These are phyloP conservation scores for Megaptera novaeangliae DNA, from an alignment of 2,113 vertebrate species.

Conservation along the genomic window DNA sequence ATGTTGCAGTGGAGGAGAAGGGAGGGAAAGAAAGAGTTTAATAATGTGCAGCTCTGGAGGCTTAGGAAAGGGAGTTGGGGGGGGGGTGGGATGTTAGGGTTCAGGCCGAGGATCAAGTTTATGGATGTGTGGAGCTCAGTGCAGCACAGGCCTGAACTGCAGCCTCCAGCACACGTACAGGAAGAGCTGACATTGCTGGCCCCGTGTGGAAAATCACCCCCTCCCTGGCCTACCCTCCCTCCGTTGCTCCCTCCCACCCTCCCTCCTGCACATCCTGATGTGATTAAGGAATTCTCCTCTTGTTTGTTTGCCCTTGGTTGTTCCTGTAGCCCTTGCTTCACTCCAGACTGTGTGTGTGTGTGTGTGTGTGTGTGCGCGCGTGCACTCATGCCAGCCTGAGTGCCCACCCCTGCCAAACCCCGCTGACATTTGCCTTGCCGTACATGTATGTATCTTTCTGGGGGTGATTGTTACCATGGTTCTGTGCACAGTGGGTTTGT, in stretches of 20 bases:
- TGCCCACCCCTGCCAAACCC: background rate
- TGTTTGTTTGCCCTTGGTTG: constrained; percentile 88
- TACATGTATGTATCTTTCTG: background rate
- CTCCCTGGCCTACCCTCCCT: constrained; percentile 47
- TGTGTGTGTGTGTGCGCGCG: background rate
- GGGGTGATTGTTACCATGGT: background rate
- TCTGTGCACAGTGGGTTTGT: background rate
- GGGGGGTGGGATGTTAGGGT: constrained; percentile 78
- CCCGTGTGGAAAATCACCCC: constrained; percentile 76
- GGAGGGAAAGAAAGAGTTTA: constrained; percentile 74
- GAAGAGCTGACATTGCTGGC: constrained; percentile 86
- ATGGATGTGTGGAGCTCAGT: constrained; percentile 78
- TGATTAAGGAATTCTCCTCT: constrained; percentile 88
- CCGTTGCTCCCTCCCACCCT: constrained; percentile 72
- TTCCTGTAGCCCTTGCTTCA: constrained; percentile 84
- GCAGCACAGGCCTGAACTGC: constrained; percentile 77
- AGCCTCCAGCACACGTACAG: constrained; percentile 85
- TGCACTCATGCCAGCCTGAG: accelerated
- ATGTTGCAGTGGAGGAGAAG: constrained; percentile 69
- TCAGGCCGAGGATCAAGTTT: constrained; percentile 86
- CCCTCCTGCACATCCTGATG: constrained; percentile 88
- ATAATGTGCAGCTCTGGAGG: constrained; percentile 74
- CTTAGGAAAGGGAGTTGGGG: constrained; percentile 67
- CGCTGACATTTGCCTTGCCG: background rate
- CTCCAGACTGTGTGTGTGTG: constrained; percentile 61